Percentiles rank a stretch among this genome's conserved stretches.
Evolutionary conservation across 2,797 vertebrate genomes (phyloP).

Genomic region (Brachyalestes nurse): DNA sequence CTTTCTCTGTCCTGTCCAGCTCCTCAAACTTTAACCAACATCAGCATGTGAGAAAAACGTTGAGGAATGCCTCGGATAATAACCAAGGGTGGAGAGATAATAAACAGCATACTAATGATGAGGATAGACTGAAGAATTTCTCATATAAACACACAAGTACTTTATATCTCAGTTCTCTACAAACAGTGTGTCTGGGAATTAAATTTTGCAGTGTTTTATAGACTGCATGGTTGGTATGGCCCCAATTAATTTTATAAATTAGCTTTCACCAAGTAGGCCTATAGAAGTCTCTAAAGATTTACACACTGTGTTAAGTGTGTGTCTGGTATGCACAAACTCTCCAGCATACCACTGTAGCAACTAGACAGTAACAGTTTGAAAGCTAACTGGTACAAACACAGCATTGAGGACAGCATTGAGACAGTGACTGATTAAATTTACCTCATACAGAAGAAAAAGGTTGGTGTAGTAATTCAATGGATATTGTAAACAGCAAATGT

Average conservation of each 20-base stretch:
- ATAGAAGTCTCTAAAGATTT: conserved; percentile 9
- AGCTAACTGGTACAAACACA: neutral
- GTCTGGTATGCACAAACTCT: conserved; percentile 5
- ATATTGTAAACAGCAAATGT: neutral
- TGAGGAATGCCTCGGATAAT: conserved; percentile 46
- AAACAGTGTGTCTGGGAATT: conserved; percentile 34
- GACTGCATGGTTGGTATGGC: conserved; percentile 23
- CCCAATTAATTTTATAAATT: conserved; percentile 1
- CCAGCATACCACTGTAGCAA: neutral
- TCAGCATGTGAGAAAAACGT: conserved; percentile 19
- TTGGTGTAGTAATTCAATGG: neutral
- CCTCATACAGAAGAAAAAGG: neutral
- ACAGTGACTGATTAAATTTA: neutral
- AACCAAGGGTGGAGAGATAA: conserved; percentile 45
- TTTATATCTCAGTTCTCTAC: conserved; percentile 47
- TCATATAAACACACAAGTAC: conserved; percentile 41
- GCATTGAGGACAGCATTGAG: neutral
- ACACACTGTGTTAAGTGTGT: neutral
- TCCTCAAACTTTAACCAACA: conserved; percentile 44
- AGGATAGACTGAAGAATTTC: conserved; percentile 39
- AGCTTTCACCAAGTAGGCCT: conserved; percentile 16
- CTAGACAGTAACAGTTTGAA: neutral
- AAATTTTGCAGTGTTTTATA: conserved; percentile 36
- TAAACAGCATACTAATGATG: conserved; percentile 49
- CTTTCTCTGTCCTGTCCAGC: conserved; percentile 25